phyloP scores from a whole-genome alignment of 2,888 invertebrate genomes.

The Pinctada fucata region DNA sequence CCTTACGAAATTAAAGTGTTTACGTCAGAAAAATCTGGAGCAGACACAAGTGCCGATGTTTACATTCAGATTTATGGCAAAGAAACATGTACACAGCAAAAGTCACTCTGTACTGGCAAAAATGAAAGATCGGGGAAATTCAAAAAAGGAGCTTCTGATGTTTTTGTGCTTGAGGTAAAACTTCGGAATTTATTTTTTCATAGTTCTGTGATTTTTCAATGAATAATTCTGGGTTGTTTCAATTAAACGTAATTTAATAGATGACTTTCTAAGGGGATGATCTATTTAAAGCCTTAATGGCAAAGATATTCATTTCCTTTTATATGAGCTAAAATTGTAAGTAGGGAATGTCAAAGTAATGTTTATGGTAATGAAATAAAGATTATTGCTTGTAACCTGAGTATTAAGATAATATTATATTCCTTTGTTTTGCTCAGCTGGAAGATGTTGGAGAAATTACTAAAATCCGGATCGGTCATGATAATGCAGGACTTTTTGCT shows the following conservation, averaged over 20 bases:
- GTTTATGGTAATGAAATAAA: too few relatives aligned
- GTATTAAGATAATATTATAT: too few relatives aligned
- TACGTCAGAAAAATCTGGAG: slow-evolving; percentile 72
- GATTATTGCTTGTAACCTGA: too few relatives aligned
- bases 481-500: slow-evolving; percentile 70
- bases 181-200: not conserved
- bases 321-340: not conserved
- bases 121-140: slow-evolving; percentile 72
- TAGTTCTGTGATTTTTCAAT: too few relatives aligned
- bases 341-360: too few relatives aligned
- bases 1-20: slow-evolving; percentile 75
- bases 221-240: too few relatives aligned
- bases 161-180: slow-evolving; percentile 73
- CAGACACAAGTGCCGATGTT: slow-evolving; percentile 76
- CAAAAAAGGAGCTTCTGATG: slow-evolving; percentile 65
- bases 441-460: slow-evolving; percentile 75
- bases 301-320: not conserved
- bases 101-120: slow-evolving; percentile 70
- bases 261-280: too few relatives aligned
- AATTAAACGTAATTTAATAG: too few relatives aligned
- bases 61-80: slow-evolving; percentile 75
- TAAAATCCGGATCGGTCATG: slow-evolving; percentile 75
- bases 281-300: not conserved
- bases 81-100: slow-evolving; percentile 69
- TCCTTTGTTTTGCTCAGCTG: slow-evolving; percentile 54